Conservation (phyloP, 2,797 vertebrate genomes). For the Champsocephalus esox region DNA sequence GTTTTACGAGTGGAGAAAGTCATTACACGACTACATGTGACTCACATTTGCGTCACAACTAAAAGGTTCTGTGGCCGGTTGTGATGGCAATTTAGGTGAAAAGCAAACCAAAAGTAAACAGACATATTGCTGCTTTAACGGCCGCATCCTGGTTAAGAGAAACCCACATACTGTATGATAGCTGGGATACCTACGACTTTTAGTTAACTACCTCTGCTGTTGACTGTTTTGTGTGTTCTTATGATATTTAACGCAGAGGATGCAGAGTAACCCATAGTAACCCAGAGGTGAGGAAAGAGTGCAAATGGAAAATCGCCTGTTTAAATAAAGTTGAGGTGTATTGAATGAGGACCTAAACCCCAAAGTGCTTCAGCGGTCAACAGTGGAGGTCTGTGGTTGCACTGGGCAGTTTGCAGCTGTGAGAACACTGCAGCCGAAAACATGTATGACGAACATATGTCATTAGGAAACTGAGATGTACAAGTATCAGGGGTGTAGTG, state of each 20-base stretch:
- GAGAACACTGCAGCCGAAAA: conserved; percentile 2
- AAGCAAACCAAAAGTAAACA: conserved; percentile 10
- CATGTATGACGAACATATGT: too few relatives aligned
- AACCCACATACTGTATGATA: conserved; percentile 2
- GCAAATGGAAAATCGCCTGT: conserved; percentile 43
- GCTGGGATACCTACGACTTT: conserved; percentile 43
- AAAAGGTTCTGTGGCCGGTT: conserved; percentile 20
- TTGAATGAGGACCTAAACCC: conserved; percentile 50
- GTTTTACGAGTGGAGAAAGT: conserved; percentile 45
- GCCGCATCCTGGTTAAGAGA: conserved; percentile 29
- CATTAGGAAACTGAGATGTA: too few relatives aligned
- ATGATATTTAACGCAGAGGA: conserved; percentile 53
- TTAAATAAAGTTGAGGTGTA: conserved; percentile 54
- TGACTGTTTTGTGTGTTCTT: conserved; percentile 56
- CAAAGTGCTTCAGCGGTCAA: conserved; percentile 41
- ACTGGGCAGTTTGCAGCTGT: conserved; percentile 18
- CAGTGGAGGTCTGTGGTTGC: conserved; percentile 36
- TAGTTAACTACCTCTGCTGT: conserved; percentile 49
- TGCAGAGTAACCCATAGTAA: conserved; percentile 26
- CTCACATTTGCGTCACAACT: conserved; percentile 44
- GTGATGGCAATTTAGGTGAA: conserved; percentile 20
- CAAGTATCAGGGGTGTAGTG: not conserved
- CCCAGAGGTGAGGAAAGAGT: conserved; percentile 42
- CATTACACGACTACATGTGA: conserved; percentile 55
- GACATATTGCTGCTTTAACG: conserved; percentile 9